Conservation (phyloP, 2,888 invertebrate genomes). For the Cepaea hortensis region DNA sequence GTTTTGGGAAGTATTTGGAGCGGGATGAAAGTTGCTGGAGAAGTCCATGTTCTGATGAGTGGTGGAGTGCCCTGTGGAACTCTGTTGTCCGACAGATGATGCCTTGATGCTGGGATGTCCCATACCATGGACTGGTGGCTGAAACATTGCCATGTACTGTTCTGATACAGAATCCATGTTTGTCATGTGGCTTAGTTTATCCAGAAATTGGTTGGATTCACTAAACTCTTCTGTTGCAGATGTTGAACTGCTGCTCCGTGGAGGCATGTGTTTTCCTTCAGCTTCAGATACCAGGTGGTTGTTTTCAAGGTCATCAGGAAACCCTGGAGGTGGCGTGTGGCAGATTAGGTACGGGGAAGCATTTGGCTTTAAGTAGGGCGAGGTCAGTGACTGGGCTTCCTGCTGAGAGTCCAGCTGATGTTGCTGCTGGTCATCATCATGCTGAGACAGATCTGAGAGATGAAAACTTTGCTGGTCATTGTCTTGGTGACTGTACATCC, state of each 20-base stretch:
- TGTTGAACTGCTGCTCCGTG: neutral
- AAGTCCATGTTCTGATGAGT: neutral
- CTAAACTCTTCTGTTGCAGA: neutral
- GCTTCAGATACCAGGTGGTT: neutral
- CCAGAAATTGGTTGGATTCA: neutral
- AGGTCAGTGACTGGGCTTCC: neutral
- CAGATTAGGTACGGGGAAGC: constrained; percentile 3
- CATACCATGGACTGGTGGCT: neutral
- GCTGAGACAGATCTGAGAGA: neutral
- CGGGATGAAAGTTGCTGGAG: neutral
- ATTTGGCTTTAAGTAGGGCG: neutral
- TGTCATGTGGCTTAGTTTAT: constrained; percentile 5
- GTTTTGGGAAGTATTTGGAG: neutral
- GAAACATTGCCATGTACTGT: neutral
- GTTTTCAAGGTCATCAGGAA: neutral
- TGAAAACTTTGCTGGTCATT: neutral
- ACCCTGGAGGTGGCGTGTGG: constrained; percentile 26
- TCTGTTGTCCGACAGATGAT: neutral
- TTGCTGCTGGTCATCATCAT: neutral
- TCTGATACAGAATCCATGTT: neutral
- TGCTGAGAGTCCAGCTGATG: neutral
- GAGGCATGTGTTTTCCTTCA: neutral
- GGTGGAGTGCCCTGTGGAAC: neutral
- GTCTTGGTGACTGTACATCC: neutral
- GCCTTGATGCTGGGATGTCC: neutral